Conservation (phyloP, 2,797 vertebrate species). For the Hafferia zeledoni region DNA sequence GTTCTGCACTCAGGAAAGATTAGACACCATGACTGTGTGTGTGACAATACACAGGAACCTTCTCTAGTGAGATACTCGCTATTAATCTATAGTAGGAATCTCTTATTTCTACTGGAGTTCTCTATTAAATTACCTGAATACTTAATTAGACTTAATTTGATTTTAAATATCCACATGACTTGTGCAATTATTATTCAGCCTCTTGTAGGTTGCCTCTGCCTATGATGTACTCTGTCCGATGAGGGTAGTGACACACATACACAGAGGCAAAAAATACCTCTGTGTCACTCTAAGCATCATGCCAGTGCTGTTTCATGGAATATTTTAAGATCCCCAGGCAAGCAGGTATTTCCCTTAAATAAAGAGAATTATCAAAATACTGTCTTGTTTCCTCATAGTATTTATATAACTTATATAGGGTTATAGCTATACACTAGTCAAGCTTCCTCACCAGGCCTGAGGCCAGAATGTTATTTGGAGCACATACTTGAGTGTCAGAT, state of each 20-base stretch:
- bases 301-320: not conserved
- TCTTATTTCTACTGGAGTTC: not conserved
- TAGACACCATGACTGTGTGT: not conserved
- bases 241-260: not conserved
- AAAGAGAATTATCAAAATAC: not conserved
- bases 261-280: not conserved
- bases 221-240: not conserved
- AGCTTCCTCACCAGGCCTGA: not conserved
- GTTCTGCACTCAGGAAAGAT: not conserved
- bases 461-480: not conserved
- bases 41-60: not conserved
- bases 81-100: not conserved
- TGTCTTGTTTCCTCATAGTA: not conserved
- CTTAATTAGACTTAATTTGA: constrained; percentile 30
- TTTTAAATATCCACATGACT: constrained; percentile 13
- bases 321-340: not conserved
- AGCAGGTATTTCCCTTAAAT: not conserved
- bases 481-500: rapidly evolving
- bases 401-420: not conserved
- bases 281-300: not conserved
- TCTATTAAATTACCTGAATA: not conserved
- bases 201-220: not conserved
- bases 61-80: not conserved
- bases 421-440: not conserved
- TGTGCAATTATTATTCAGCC: not conserved